These are phyloP conservation scores for Melanotaenia duboulayi DNA, from an alignment of 2,113 vertebrate species.

Conservation along the genomic window DNA sequence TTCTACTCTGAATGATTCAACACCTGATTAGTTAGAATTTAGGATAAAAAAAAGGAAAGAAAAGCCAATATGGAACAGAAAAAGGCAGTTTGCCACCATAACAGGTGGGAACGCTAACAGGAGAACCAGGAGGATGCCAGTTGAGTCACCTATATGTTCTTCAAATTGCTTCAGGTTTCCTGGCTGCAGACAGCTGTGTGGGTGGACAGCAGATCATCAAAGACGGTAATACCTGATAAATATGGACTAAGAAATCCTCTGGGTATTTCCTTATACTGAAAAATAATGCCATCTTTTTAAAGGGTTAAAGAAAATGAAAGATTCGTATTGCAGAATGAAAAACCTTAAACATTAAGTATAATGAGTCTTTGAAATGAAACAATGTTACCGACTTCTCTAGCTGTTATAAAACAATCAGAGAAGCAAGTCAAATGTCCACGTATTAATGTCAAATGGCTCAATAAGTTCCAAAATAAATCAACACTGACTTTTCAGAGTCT, in stretches of 20 bases:
- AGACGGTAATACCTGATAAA: background rate
- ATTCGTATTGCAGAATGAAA: background rate
- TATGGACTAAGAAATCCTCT: background rate
- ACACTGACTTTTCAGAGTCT: background rate
- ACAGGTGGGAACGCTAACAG: background rate
- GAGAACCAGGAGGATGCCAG: background rate
- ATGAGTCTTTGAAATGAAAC: background rate
- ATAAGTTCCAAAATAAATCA: constrained; percentile 10
- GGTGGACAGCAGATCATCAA: constrained; percentile 11
- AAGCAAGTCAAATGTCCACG: background rate
- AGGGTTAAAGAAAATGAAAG: background rate
- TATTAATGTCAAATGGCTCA: constrained; percentile 1
- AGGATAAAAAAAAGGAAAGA: background rate
- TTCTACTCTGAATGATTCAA: background rate
- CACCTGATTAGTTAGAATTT: background rate
- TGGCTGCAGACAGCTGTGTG: constrained; percentile 12
- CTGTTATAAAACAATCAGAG: background rate
- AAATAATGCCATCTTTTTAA: background rate
- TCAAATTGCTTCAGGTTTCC: constrained; percentile 18
- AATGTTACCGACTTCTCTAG: background rate
- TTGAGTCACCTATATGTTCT: background rate
- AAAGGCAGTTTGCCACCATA: background rate
- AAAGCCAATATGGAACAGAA: background rate
- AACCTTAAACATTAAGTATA: too few species aligned
- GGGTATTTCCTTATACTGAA: background rate